Percentiles rank a stretch among this genome's conserved stretches.
Evolutionary conservation across 1,140 invertebrate genomes (phyloP).

Genomic region (Dinothrombium tinctorium): DNA sequence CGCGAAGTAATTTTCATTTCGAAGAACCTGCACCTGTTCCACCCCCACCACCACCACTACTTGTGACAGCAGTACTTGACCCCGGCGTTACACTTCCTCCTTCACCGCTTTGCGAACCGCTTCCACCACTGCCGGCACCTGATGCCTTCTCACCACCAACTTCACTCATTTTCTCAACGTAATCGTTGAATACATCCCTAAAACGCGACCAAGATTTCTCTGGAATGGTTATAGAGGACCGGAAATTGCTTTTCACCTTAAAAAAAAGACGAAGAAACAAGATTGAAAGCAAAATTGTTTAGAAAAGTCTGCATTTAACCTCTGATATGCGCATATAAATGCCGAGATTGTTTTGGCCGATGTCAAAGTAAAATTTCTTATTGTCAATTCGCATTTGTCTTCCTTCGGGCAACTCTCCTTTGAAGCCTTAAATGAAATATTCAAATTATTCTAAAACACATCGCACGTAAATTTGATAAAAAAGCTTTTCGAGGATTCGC

Average conservation of each 20-base stretch:
- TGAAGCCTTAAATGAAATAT: too few species aligned
- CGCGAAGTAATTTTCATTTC: too few species aligned
- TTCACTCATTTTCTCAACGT: constrained; percentile 73
- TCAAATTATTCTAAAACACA: too few species aligned
- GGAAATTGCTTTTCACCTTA: constrained; percentile 87
- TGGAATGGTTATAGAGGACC: constrained; percentile 89
- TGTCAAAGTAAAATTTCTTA: constrained; percentile 99
- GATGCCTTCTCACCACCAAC: constrained; percentile 3
- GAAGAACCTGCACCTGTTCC: too few species aligned
- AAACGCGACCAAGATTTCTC: constrained; percentile 91
- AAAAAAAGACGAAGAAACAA: too few species aligned
- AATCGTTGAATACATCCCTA: constrained; percentile 83
- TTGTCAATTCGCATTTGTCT: constrained; percentile 89
- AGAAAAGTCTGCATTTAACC: constrained; percentile 29
- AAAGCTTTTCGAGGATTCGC: too few species aligned
- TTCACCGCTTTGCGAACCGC: constrained; percentile 1
- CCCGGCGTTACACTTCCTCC: too few species aligned
- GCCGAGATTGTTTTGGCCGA: constrained; percentile 92
- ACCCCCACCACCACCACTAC: too few species aligned
- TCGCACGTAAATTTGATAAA: too few species aligned
- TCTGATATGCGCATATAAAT: constrained; percentile 97
- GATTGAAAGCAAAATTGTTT: not conserved
- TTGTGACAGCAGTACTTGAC: too few species aligned
- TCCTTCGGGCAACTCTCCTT: constrained; percentile 42
- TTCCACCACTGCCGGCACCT: not conserved